Evolutionary conservation across 2,797 vertebrate genomes (phyloP).

Genomic region (Sebastes matsubarae): DNA sequence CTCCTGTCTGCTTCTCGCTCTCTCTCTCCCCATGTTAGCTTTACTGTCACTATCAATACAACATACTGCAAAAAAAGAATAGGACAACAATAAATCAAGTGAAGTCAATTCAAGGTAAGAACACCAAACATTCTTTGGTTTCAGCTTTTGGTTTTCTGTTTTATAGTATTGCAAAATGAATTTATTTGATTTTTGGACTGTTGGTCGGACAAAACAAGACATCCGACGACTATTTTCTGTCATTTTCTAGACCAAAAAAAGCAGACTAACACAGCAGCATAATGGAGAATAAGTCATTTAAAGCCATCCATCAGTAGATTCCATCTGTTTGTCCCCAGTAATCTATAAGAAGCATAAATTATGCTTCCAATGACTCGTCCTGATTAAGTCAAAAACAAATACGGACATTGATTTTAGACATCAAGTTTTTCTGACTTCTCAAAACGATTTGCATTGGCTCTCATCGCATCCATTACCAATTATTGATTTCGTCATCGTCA

Average conservation of each 20-base stretch:
- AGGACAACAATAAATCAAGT: too few species aligned
- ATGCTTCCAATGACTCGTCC: not conserved
- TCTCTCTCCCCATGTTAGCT: too few species aligned
- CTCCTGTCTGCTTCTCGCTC: too few species aligned
- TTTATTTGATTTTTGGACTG: not conserved
- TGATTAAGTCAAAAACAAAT: not conserved
- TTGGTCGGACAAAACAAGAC: not conserved
- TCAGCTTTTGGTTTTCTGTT: not conserved
- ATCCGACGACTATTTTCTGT: not conserved
- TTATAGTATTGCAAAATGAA: not conserved
- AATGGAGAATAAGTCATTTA: not conserved
- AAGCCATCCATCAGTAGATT: not conserved
- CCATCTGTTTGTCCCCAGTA: not conserved
- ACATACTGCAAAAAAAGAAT: too few species aligned
- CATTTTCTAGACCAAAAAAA: not conserved
- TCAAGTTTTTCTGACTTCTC: not conserved
- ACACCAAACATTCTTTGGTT: too few species aligned
- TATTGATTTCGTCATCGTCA: constrained; percentile 36
- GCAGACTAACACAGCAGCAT: not conserved
- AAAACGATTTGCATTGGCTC: constrained; percentile 6
- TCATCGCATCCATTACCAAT: not conserved
- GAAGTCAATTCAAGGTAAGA: too few species aligned
- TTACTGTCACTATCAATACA: too few species aligned
- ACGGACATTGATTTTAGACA: not conserved
- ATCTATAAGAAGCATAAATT: not conserved